A percentile compares a stretch with the other conserved stretches of the same genome.
phyloP scores from a whole-genome alignment of 2,113 vertebrate genomes.

The Pitta sordida region DNA sequence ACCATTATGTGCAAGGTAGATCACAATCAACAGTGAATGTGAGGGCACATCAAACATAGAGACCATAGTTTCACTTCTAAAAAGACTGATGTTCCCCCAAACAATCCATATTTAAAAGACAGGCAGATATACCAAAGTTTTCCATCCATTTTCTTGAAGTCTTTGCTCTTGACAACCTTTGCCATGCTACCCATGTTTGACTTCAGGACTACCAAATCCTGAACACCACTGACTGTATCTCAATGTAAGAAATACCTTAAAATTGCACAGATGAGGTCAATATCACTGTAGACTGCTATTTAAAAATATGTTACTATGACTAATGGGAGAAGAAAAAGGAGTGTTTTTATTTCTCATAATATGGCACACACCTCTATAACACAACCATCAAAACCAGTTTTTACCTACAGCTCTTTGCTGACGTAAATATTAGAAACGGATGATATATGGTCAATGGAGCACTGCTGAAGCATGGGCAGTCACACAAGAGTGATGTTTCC shows the following conservation, averaged over 20 bases:
- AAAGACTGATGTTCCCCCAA: not conserved
- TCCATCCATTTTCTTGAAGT: not conserved
- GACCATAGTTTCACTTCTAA: not conserved
- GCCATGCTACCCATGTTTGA: not conserved
- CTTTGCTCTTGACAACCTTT: not conserved
- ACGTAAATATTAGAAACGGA: not conserved
- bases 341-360: not conserved
- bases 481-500: conserved; percentile 15
- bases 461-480: not conserved
- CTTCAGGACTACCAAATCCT: not conserved
- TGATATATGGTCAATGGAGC: not conserved
- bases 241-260: not conserved
- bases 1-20: not conserved
- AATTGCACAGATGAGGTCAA: not conserved
- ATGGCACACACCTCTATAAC: not conserved
- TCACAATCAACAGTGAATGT: not conserved
- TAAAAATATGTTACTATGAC: not conserved
- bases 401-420: not conserved
- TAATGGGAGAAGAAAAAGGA: not conserved
- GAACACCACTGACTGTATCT: not conserved
- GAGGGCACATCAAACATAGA: not conserved
- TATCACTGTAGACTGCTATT: not conserved
- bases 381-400: not conserved
- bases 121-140: not conserved
- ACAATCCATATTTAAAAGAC: not conserved